Evolutionary conservation across 2,113 vertebrate species (phyloP).

Genomic region (Ailuropoda melanoleuca): DNA sequence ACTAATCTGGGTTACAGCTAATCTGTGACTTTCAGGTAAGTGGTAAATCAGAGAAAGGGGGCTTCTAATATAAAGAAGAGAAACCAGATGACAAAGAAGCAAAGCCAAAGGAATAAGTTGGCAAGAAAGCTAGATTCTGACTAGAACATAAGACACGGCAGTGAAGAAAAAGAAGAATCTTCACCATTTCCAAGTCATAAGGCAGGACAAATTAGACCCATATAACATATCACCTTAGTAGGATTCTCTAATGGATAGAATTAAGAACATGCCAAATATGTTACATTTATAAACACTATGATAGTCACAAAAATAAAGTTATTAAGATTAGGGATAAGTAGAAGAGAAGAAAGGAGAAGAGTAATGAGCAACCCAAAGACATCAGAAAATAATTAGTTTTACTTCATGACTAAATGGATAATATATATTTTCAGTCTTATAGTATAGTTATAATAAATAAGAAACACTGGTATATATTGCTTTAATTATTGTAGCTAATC

Average conservation of each 20-base stretch:
- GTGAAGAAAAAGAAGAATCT: neutral
- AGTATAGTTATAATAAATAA: constrained; percentile 45
- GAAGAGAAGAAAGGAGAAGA: neutral
- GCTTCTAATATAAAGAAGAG: neutral
- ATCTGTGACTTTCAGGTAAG: neutral
- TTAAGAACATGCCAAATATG: neutral
- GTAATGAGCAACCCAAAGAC: neutral
- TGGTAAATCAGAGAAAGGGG: neutral
- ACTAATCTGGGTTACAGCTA: neutral
- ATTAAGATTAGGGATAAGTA: neutral
- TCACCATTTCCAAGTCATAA: neutral
- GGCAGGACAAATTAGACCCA: neutral
- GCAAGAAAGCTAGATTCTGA: neutral
- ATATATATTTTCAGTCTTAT: neutral
- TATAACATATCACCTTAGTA: neutral
- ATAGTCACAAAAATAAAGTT: neutral
- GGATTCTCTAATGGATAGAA: neutral
- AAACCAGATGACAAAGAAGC: neutral
- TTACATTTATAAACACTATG: neutral
- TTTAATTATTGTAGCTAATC: constrained; percentile 44
- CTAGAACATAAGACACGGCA: neutral
- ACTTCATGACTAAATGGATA: constrained; percentile 22
- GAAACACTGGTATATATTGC: neutral
- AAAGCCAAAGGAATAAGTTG: neutral
- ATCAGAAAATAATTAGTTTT: constrained; percentile 39